Conservation (phyloP, 2,113 vertebrate species). For the Atlantisia rogersi region DNA sequence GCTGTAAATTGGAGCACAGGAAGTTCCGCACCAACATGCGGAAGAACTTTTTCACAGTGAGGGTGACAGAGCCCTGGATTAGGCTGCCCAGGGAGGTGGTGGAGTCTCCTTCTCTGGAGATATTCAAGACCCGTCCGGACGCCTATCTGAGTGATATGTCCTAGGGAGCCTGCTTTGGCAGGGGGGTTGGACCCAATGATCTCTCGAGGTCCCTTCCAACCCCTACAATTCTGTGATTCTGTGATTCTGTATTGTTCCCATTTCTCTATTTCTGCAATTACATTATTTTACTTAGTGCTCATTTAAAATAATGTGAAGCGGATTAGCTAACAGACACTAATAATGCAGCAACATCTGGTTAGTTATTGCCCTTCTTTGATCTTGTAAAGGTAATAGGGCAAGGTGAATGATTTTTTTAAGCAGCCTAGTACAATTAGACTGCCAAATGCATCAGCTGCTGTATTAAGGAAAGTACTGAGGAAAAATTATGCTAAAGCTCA, state of each 20-base stretch:
- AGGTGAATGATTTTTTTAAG: background rate
- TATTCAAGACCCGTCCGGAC: too few relatives aligned
- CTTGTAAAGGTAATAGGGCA: background rate
- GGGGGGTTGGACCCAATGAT: too few relatives aligned
- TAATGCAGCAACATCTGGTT: background rate
- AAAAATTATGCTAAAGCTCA: background rate
- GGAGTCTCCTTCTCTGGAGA: too few relatives aligned
- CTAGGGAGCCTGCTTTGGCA: too few relatives aligned
- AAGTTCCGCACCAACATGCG: too few relatives aligned
- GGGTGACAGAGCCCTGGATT: too few relatives aligned
- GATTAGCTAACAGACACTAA: background rate
- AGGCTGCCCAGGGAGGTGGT: too few relatives aligned
- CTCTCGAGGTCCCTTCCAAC: too few relatives aligned
- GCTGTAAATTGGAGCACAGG: too few relatives aligned
- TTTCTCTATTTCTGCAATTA: background rate
- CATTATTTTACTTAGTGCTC: background rate
- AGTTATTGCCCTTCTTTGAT: conserved; percentile 8
- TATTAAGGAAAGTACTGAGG: background rate
- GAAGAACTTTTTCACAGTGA: too few relatives aligned
- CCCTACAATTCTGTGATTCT: too few relatives aligned
- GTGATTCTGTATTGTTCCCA: background rate
- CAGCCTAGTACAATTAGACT: background rate
- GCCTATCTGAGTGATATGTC: too few relatives aligned
- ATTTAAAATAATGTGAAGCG: background rate
- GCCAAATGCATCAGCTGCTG: background rate